Conservation (phyloP, 2,888 invertebrate genomes). For the Muschampia plurimacula region DNA sequence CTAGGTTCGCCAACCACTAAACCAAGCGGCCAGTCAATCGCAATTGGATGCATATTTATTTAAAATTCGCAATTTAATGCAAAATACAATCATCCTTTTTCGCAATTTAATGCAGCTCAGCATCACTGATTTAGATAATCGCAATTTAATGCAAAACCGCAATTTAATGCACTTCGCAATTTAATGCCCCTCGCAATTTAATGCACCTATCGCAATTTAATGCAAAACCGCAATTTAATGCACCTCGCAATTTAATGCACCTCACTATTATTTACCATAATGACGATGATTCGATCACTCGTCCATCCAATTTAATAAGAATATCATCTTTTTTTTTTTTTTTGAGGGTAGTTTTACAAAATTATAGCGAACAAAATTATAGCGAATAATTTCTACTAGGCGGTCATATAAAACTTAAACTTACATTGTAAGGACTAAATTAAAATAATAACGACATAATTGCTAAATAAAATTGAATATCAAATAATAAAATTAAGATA, state of each 20-base stretch:
- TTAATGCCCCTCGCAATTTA: not conserved
- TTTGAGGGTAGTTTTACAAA: too few species aligned
- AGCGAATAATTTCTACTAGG: too few species aligned
- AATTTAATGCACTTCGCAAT: not conserved
- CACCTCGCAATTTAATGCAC: not conserved
- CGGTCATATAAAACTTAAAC: too few species aligned
- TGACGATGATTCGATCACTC: too few species aligned
- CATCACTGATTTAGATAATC: not conserved
- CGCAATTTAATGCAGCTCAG: not conserved
- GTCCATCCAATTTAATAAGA: too few species aligned
- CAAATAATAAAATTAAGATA: too few species aligned
- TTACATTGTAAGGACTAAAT: too few species aligned
- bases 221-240: not conserved
- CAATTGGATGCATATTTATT: not conserved
- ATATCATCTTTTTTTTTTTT: too few species aligned
- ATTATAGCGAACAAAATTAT: too few species aligned
- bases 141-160: not conserved
- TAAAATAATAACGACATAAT: too few species aligned
- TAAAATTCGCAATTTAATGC: conserved; percentile 1
- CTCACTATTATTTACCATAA: not conserved
- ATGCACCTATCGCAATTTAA: not conserved
- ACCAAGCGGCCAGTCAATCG: not conserved
- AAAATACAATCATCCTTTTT: not conserved
- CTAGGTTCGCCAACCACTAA: not conserved
- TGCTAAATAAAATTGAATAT: too few species aligned